Percentiles rank a stretch among this genome's conserved stretches.
Conservation (phyloP, 1,140 invertebrate genomes). For the Heliothis virescens region DNA sequence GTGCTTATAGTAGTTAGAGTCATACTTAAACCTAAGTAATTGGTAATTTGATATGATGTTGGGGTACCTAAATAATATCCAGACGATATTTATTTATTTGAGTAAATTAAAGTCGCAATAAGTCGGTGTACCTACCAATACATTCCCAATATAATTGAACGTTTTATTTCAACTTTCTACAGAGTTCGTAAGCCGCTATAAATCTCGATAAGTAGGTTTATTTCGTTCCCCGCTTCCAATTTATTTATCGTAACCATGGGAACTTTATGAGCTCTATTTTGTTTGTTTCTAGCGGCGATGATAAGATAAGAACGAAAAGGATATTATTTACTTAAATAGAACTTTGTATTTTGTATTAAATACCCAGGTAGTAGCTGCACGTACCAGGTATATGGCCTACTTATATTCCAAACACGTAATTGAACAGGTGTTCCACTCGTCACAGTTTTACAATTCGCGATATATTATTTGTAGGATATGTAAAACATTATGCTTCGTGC, state of each 20-base stretch:
- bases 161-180: constrained; percentile 12
- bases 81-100: too few relatives aligned
- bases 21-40: constrained; percentile 12
- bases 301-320: constrained; percentile 26
- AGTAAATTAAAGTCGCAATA: neutral
- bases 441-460: neutral
- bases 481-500: too few relatives aligned
- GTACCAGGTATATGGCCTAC: neutral
- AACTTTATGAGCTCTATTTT: constrained; percentile 16
- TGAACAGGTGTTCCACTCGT: neutral
- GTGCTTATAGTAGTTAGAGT: neutral
- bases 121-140: neutral
- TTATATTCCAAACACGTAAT: constrained; percentile 3
- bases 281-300: constrained; percentile 14
- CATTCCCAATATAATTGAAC: constrained; percentile 1
- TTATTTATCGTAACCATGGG: constrained; percentile 39
- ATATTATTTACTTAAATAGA: constrained; percentile 9
- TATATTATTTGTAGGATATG: too few relatives aligned
- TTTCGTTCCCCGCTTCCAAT: constrained; percentile 13
- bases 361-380: too few relatives aligned
- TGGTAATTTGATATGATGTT: neutral
- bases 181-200: constrained; percentile 9
- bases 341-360: too few relatives aligned
- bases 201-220: constrained; percentile 40
- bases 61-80: neutral